Evolutionary conservation across 1,140 invertebrate genomes (phyloP).

Genomic region (Magallana angulata): DNA sequence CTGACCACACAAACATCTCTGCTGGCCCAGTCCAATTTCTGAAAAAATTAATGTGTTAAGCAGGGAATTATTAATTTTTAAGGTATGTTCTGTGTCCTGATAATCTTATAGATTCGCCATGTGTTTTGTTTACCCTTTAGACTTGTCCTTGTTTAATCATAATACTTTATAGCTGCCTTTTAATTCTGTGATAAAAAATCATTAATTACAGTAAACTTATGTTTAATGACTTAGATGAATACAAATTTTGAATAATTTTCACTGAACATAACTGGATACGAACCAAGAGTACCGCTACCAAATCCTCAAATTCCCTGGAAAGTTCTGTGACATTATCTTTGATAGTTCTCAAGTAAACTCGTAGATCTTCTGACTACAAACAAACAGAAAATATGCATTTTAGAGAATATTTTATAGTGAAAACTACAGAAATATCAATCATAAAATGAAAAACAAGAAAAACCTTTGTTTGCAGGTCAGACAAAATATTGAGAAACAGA

Average conservation of each 20-base stretch:
- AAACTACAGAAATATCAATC: background rate
- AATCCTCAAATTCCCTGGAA: slow-evolving; percentile 68
- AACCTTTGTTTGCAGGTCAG: slow-evolving; percentile 51
- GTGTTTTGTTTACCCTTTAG: too few relatives aligned
- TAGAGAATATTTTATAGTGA: background rate
- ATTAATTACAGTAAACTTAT: too few relatives aligned
- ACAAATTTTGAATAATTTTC: too few relatives aligned
- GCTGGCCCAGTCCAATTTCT: slow-evolving; percentile 68
- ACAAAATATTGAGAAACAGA: slow-evolving; percentile 48
- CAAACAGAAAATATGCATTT: background rate
- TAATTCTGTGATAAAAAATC: too few relatives aligned
- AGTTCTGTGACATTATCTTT: slow-evolving; percentile 68
- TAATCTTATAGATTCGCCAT: too few relatives aligned
- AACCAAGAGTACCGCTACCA: slow-evolving; percentile 73
- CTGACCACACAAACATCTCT: slow-evolving; percentile 55
- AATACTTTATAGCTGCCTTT: too few relatives aligned
- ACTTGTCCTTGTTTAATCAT: too few relatives aligned
- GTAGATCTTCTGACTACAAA: slow-evolving; percentile 65
- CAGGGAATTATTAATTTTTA: too few relatives aligned
- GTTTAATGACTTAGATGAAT: too few relatives aligned
- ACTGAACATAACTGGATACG: slow-evolving; percentile 7
- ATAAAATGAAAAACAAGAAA: slow-evolving; percentile 12
- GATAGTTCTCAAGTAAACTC: slow-evolving; percentile 64
- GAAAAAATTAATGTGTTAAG: slow-evolving; percentile 51
- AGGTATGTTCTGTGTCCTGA: too few relatives aligned